phyloP scores from a whole-genome alignment of 1,140 invertebrate genomes.

The Hyles vespertilio region DNA sequence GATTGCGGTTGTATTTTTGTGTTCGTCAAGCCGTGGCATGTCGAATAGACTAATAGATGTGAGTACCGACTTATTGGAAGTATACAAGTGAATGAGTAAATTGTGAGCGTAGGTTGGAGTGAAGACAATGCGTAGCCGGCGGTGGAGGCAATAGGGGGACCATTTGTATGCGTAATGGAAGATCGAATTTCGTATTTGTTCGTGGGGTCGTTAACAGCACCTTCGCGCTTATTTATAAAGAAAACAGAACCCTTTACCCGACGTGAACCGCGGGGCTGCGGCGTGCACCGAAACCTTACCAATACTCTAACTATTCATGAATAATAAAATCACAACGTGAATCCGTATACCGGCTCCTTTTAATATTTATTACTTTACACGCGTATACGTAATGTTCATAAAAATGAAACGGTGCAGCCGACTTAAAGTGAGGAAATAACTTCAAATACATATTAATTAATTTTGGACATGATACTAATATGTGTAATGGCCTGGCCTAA shows the following conservation, averaged over 20 bases:
- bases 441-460: too few species aligned
- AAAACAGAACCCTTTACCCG: constrained; percentile 66
- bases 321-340: constrained; percentile 11
- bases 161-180: constrained; percentile 73
- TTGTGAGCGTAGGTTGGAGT: constrained; percentile 38
- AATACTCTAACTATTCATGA: constrained; percentile 12
- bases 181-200: constrained; percentile 75
- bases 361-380: too few species aligned
- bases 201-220: constrained; percentile 70
- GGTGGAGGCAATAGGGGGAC: constrained; percentile 45
- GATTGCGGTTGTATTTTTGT: constrained; percentile 7
- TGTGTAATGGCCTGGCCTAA: too few species aligned
- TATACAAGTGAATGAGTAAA: not conserved
- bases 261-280: constrained; percentile 29
- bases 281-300: constrained; percentile 35
- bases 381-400: too few species aligned
- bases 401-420: too few species aligned
- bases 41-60: too few species aligned
- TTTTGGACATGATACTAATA: too few species aligned
- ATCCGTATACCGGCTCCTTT: constrained; percentile 1
- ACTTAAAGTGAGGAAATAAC: too few species aligned
- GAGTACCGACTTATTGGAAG: not conserved
- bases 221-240: constrained; percentile 70
- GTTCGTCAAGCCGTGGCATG: too few species aligned
- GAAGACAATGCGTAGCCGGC: constrained; percentile 56